Base-by-base conservation (phyloP, 2,113 vertebrate genomes). In the Trogon melanurus region DNA sequence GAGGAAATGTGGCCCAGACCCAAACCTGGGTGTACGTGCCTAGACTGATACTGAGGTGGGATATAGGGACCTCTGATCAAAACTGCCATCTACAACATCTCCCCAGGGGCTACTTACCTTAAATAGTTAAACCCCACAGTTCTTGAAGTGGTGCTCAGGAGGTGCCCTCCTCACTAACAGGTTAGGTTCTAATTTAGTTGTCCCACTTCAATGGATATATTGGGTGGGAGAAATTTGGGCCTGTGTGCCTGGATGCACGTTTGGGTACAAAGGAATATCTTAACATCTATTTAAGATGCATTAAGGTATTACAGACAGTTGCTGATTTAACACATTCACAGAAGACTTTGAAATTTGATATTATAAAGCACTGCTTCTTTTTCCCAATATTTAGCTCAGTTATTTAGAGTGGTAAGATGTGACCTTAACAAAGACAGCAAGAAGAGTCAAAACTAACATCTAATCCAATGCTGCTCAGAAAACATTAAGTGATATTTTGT, bases 121-220 rank as follows among this genome's bases (percentile, higher is more conserved):
- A 27, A 65, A 3, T 3, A 6, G 53, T n/a, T 64, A 64, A 88
- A 58, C 27, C 25, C 12, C 50, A 21, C 44, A 12, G 45, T 9
- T 36, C 25, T 36, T 30, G 3, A 62, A 30, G 5, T 10, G 44
- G 6, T 53, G 13, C 29, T 91, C 57, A 66, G 57, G n/a, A 57
- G 9, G 4, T 74, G 41, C 7, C 21, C 16, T 44, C 22, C 6
- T 9, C 6, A 0, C 4, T 9, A 11, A 14, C 1, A 2, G 7
- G 2, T 51, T 32, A 26, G 3, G 2, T 81, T 73, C 50, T 50
- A 8, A 26, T 53, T 84, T 32, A 70, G 10, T 29, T 86, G 23
- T 41, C 29, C 34, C 54, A 11, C 6, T 73, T 65, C 58, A 29
- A 0, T 20, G 29, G 21, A 10, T 58, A 44, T 38, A 41, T 11